Conservation (phyloP, 2,888 invertebrate genomes). For the Caenorhabditis angaria region DNA sequence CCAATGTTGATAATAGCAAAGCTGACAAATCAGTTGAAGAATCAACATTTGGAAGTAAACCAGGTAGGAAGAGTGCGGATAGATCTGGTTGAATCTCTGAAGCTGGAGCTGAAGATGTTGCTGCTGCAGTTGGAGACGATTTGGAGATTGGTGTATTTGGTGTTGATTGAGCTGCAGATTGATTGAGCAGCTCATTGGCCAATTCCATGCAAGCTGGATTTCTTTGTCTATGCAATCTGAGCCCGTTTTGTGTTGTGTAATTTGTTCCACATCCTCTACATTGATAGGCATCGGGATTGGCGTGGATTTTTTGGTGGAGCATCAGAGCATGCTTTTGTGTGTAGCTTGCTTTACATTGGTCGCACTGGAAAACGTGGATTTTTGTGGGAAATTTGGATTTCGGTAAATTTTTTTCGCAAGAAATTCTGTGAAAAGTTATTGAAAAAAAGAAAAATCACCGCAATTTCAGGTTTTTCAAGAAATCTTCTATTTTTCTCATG, state of each 20-base stretch:
- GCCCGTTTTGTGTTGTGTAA: slow-evolving; percentile 40
- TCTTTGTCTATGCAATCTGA: slow-evolving; percentile 33
- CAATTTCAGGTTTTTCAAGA: too few species aligned
- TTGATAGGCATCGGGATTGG: slow-evolving; percentile 42
- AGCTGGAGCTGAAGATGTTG: neutral
- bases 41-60: neutral
- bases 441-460: too few species aligned
- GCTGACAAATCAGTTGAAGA: neutral
- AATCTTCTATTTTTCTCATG: too few species aligned
- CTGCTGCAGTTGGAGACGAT: too few species aligned
- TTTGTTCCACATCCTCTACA: slow-evolving; percentile 41
- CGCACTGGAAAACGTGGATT: slow-evolving; percentile 28
- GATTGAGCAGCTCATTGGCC: slow-evolving; percentile 5
- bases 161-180: too few species aligned
- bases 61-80: neutral
- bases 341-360: slow-evolving; percentile 40
- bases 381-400: neutral
- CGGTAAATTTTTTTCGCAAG: too few species aligned
- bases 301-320: slow-evolving; percentile 43
- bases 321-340: slow-evolving; percentile 42
- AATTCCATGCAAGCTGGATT: slow-evolving; percentile 31
- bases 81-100: neutral
- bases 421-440: too few species aligned
- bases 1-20: neutral
- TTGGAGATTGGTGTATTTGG: neutral